Evolutionary conservation across 2,888 invertebrate genomes (phyloP), one percentile per base, ranked within the genome.

Genomic region (Plebejus argus): DNA sequence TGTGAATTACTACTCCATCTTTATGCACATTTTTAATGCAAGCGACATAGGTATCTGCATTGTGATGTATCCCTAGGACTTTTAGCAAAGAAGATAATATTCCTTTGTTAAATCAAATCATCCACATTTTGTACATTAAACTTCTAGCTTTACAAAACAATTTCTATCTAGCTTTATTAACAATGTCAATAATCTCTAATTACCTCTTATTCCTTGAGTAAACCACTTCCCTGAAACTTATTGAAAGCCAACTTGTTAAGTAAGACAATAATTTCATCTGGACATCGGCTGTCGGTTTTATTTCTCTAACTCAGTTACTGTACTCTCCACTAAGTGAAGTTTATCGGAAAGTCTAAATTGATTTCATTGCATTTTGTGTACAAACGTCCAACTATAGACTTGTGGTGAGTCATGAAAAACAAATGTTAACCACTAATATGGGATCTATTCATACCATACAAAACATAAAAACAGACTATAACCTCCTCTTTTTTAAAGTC

Each of bases 241-340:
- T 66, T 28, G 66, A 66, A 66, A 66, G 66, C 66, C 33, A 66
- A 71, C 70, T 70, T 70, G n/a, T 39, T 35, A 39, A 39, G 33
- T 71, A 71, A 71, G 71, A 71, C 71, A 71, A 39, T 71, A 39
- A 71, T 39, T 71, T 71, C 39, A 71, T 71, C 71, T 71, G 39
- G 35, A n/a, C 39, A 39, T 66, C 66, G 66, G 28, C 71, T 71
- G 71, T 71, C 20, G n/a, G 39, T 71, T 71, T 71, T 71, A 39
- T 71, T 71, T 71, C 71, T 71, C 71, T 71, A 71, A 39, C 71
- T 71, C 39, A 71, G 39, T 70, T 70, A 70, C 12, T 71, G 71
- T 39, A 39, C 71, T 39, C 71, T 39, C 39, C 70, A 39, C 18
- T n/a, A 35, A 35, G 39, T 20, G 18, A 23, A 71, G 35, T 71